Evolutionary conservation across 1,140 invertebrate genomes (phyloP).

Genomic region (Papilio aristodemus): DNA sequence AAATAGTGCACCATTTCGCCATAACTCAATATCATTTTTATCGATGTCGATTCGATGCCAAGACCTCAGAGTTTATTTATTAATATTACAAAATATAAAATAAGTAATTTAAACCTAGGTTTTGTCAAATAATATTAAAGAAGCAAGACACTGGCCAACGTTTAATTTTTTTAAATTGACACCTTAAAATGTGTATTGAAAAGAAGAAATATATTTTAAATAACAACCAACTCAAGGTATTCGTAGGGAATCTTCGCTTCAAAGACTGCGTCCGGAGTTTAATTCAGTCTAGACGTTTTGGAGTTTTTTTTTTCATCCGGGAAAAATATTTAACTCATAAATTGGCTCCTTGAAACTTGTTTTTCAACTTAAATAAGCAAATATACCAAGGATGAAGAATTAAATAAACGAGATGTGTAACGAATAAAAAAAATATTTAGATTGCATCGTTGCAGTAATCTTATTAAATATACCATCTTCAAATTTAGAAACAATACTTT

Average conservation of each 20-base stretch:
- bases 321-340: background rate
- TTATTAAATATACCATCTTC: too few relatives aligned
- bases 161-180: background rate
- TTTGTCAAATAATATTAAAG: background rate
- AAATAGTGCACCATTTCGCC: too few relatives aligned
- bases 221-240: background rate
- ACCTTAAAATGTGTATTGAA: background rate
- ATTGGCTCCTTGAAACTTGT: background rate
- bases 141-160: too few relatives aligned
- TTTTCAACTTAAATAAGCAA: background rate
- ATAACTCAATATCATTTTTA: too few relatives aligned
- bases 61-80: too few relatives aligned
- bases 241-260: background rate
- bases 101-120: background rate
- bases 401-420: background rate
- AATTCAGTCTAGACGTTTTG: constrained; percentile 5
- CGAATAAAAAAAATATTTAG: background rate
- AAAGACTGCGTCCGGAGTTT: background rate
- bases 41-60: too few relatives aligned
- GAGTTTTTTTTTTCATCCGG: background rate
- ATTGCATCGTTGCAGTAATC: background rate
- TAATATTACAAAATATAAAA: too few relatives aligned
- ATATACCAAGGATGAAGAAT: background rate
- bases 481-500: too few relatives aligned
- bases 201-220: background rate